Percentiles rank a stretch among this genome's conserved stretches.
phyloP scores from a whole-genome alignment of 2,113 vertebrate species.

The Notothenia coriiceps region DNA sequence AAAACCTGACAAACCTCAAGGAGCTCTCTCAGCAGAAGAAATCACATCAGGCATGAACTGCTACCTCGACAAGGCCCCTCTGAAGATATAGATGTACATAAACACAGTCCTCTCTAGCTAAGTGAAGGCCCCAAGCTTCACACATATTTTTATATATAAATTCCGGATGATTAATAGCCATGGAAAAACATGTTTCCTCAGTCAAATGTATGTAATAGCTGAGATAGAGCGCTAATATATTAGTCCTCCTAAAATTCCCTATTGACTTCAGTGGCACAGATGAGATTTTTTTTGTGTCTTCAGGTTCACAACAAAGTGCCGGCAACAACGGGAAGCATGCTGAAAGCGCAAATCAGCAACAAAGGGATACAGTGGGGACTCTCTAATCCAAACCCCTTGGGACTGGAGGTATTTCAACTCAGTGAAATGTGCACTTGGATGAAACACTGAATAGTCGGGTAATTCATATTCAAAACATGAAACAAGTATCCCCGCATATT shows the following conservation, averaged over 20 bases:
- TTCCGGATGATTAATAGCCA: constrained; percentile 47
- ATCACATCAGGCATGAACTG: constrained; percentile 70
- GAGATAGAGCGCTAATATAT: constrained; percentile 29
- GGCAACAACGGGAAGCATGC: constrained; percentile 44
- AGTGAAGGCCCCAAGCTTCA: constrained; percentile 26
- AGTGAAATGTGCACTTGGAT: constrained; percentile 58
- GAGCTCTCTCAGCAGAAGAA: constrained; percentile 71
- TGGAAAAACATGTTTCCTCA: constrained; percentile 19
- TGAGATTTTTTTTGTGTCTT: constrained; percentile 32
- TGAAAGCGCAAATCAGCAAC: constrained; percentile 66
- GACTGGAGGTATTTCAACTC: constrained; percentile 60
- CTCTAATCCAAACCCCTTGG: constrained; percentile 63
- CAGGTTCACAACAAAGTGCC: constrained; percentile 49
- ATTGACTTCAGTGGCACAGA: constrained; percentile 8
- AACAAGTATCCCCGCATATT: constrained; percentile 50
- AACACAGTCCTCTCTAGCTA: constrained; percentile 4
- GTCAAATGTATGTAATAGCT: constrained; percentile 42
- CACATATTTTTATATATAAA: constrained; percentile 26
- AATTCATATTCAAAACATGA: constrained; percentile 69
- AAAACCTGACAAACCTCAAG: constrained; percentile 81
- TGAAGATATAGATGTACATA: constrained; percentile 33
- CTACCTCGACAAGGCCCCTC: constrained; percentile 56
- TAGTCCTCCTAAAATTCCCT: constrained; percentile 48
- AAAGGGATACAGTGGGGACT: constrained; percentile 65
- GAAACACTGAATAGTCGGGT: constrained; percentile 46